Evolutionary conservation across 2,888 invertebrate species (phyloP).

Genomic region (Drepanosiphum platanoidis): DNA sequence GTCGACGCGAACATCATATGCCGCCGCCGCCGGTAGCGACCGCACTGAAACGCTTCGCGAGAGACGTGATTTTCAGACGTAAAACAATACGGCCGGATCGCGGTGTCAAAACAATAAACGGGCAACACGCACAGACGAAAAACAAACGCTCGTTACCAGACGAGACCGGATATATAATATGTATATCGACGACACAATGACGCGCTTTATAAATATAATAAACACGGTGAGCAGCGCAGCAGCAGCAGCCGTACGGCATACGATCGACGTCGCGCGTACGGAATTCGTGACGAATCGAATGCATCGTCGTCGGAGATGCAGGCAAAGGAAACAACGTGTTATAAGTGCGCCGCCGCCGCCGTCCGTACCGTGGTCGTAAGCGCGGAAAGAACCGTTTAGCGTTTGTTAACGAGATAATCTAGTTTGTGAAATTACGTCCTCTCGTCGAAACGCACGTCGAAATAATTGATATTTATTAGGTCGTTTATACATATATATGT

Average conservation of each 20-base stretch:
- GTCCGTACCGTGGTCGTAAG: neutral
- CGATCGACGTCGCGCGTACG: neutral
- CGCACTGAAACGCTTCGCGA: neutral
- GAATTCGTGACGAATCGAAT: neutral
- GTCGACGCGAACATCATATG: too few relatives aligned
- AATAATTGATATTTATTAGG: conserved; percentile 42
- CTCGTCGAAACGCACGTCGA: conserved; percentile 8
- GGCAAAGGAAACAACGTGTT: neutral
- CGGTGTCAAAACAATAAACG: neutral
- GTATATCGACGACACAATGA: too few relatives aligned
- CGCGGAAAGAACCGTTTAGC: conserved; percentile 39
- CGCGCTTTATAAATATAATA: too few relatives aligned
- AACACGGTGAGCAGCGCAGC: too few relatives aligned
- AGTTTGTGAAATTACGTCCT: conserved; percentile 33
- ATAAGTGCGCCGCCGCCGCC: neutral
- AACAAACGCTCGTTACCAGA: neutral
- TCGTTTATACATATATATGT: too few relatives aligned
- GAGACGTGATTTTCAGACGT: neutral
- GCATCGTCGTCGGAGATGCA: conserved; percentile 15
- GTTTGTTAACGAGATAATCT: conserved; percentile 48
- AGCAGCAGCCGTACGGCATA: neutral
- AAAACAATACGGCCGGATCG: neutral
- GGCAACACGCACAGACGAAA: too few relatives aligned
- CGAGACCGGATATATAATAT: neutral
- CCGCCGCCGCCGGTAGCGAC: too few relatives aligned